These are phyloP conservation scores for Ridgeia piscesae DNA, from an alignment of 1,140 invertebrate species.

Conservation along the genomic window DNA sequence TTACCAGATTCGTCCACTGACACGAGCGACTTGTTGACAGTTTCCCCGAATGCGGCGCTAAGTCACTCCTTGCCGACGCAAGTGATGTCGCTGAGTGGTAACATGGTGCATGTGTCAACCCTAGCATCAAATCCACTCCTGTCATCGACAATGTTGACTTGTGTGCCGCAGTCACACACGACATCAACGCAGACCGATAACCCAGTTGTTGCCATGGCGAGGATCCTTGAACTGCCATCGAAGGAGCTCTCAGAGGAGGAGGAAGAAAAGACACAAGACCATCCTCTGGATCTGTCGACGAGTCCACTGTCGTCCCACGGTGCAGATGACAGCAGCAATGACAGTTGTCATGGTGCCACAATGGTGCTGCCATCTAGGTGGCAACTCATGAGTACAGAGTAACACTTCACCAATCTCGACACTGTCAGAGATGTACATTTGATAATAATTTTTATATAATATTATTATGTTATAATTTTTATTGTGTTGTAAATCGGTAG, in stretches of 20 bases:
- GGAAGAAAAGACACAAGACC: conserved; percentile 35
- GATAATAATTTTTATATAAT: background rate
- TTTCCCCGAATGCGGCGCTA: conserved; percentile 24
- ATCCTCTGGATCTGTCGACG: conserved; percentile 41
- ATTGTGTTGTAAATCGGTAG: too few relatives aligned
- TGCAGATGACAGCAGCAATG: conserved; percentile 10
- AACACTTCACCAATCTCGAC: background rate
- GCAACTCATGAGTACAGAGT: background rate
- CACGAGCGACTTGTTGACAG: conserved; percentile 22
- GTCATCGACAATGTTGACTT: conserved; percentile 32
- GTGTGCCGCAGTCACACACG: conserved; percentile 22
- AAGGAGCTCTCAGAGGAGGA: conserved; percentile 18
- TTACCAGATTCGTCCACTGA: conserved; percentile 22
- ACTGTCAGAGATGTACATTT: background rate
- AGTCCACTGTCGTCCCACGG: conserved; percentile 33
- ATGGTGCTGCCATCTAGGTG: background rate
- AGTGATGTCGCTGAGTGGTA: conserved; percentile 27
- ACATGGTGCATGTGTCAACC: conserved; percentile 28
- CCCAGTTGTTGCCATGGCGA: background rate
- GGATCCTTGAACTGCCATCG: conserved; percentile 9
- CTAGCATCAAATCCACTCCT: conserved; percentile 34
- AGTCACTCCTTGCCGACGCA: conserved; percentile 24
- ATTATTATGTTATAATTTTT: too few relatives aligned
- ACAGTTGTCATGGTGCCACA: background rate
- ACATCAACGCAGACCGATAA: conserved; percentile 31